Base-by-base conservation (phyloP, 2,113 vertebrate species). In the Cervus canadensis region DNA sequence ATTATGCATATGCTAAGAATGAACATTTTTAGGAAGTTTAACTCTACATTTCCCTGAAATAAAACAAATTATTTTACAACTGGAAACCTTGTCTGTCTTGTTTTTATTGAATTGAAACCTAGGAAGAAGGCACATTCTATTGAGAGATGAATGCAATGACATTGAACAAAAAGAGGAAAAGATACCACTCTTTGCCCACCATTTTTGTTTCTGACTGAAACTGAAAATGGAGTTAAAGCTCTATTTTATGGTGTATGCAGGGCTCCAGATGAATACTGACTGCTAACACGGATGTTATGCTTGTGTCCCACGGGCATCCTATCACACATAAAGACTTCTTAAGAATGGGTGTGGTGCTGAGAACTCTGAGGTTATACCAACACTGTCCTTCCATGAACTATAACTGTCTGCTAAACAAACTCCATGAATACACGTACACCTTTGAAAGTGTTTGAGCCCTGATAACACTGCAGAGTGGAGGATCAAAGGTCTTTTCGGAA, bases 231-330 rank as follows among this genome's bases (percentile, higher is more conserved):
- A 98, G 96, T 94, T 97, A 97, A 98, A 98, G 14, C 57, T 56
- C 94, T 98, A 84, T 84, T 98, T 98, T 98, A 96, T 97, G 95
- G 74, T 94, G 89, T 87, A 97, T 97, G 87, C 26, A 93, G 95
- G 97, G 92, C 40, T 95, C 67, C 59, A 96, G 86, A 88, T 62
- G 98, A 98, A 98, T 87, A 67, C 71, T 95, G n/a, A 95, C 59
- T 88, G 81, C 67, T 97, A 93, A 95, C n/a, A 3, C 90, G 67
- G 54, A n/a, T 97, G 91, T 89, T 33, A 15, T 28, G 26, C 76
- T 62, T 93, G 50, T 98, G 40, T 97, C 94, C 87, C 45, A 56
- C 54, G 36, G 64, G 84, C 33, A 97, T 4, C 43, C 5, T 60
- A 4, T 78, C 62, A 43, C 16, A 88, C 3, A 2, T 52, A 50